Evolutionary conservation across 1,140 invertebrate genomes (phyloP).

Genomic region (Eueides isabella): DNA sequence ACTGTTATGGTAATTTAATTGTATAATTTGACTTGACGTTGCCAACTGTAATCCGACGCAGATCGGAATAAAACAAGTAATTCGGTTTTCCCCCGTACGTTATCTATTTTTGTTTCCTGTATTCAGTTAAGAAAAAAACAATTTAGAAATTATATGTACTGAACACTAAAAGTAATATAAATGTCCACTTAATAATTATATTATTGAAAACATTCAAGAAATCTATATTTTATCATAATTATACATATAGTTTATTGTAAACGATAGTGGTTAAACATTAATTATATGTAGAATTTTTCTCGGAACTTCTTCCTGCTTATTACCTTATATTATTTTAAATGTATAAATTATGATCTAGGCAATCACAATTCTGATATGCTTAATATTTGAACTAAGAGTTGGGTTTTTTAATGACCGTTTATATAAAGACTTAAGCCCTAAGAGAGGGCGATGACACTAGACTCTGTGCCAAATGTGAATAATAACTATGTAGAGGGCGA

Average conservation of each 20-base stretch:
- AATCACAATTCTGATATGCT: constrained; percentile 1
- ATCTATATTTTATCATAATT: background rate
- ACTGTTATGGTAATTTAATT: constrained; percentile 66
- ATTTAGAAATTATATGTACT: background rate
- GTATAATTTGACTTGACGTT: constrained; percentile 53
- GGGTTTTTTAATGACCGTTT: constrained; percentile 38
- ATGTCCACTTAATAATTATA: background rate
- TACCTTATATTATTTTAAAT: too few relatives aligned
- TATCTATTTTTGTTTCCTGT: too few relatives aligned
- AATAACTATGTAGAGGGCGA: constrained; percentile 65
- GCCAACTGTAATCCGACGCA: constrained; percentile 37
- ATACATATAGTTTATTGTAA: background rate
- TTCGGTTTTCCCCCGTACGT: too few relatives aligned
- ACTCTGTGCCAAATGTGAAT: constrained; percentile 65
- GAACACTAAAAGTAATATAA: background rate
- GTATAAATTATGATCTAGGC: background rate
- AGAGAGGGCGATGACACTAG: constrained; percentile 55
- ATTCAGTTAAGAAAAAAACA: too few relatives aligned
- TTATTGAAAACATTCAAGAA: background rate
- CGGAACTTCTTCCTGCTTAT: constrained; percentile 5
- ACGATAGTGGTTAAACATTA: background rate
- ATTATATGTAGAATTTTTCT: constrained; percentile 8
- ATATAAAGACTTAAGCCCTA: constrained; percentile 37
- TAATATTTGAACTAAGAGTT: constrained; percentile 22
- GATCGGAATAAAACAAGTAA: constrained; percentile 41